A percentile compares a stretch with the other conserved stretches of the same genome.
These are phyloP conservation scores for Sylvietta virens DNA, from an alignment of 2,113 vertebrate species.

Conservation along the genomic window DNA sequence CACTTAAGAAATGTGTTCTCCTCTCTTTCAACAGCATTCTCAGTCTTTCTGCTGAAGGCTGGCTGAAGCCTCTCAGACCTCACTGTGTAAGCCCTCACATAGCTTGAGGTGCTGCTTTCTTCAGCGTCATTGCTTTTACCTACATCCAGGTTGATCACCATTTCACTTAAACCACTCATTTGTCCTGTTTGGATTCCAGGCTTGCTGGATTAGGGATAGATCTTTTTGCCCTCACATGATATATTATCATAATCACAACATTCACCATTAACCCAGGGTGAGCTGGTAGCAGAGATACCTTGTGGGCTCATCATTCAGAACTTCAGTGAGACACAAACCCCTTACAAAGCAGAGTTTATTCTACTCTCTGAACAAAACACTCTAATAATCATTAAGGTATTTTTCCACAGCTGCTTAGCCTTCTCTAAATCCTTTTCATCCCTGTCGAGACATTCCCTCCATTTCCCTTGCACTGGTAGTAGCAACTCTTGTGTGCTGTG, in stretches of 20 bases:
- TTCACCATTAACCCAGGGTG: not conserved
- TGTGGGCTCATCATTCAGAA: not conserved
- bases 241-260: not conserved
- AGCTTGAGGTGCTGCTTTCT: not conserved
- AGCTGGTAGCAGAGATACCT: not conserved
- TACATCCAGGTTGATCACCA: not conserved
- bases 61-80: not conserved
- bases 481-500: not conserved
- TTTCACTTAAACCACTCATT: not conserved
- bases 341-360: not conserved
- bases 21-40: not conserved
- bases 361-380: not conserved
- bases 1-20: not conserved
- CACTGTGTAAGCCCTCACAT: not conserved
- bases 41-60: not conserved
- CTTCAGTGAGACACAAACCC: not conserved
- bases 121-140: not conserved
- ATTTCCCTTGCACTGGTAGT: not conserved
- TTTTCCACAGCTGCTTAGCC: not conserved
- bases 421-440: not conserved
- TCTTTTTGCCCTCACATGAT: not conserved
- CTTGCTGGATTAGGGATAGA: not conserved
- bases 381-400: not conserved
- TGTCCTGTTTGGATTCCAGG: not conserved
- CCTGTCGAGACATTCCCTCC: not conserved